These are phyloP conservation scores for Lepus oiostolus DNA, from an alignment of 2,797 vertebrate genomes.

Conservation along the genomic window DNA sequence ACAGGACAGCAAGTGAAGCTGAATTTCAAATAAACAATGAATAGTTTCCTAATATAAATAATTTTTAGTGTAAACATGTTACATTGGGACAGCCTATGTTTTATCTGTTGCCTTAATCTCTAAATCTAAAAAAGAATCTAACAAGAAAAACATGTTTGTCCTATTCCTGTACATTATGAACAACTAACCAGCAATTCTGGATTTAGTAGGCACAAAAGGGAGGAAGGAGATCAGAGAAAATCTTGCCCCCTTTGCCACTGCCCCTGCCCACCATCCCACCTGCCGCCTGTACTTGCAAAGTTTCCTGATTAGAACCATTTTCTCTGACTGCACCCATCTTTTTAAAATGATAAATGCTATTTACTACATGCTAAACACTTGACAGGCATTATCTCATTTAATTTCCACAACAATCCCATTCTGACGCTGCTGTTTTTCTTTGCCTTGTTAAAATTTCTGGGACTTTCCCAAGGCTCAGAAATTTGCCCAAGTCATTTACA, in stretches of 20 bases:
- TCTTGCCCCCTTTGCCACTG: background rate
- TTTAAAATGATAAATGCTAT: background rate
- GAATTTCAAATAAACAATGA: constrained; percentile 27
- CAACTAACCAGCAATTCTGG: background rate
- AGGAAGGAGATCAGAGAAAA: background rate
- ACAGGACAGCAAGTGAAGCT: background rate
- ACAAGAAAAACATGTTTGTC: background rate
- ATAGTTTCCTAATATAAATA: constrained; percentile 9
- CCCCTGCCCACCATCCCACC: no score
- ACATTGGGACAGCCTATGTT: background rate
- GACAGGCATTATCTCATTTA: background rate
- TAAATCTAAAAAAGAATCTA: background rate
- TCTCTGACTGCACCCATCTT: background rate
- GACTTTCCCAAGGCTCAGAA: constrained; percentile 11
- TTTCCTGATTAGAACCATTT: background rate
- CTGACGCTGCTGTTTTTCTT: background rate
- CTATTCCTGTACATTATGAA: background rate
- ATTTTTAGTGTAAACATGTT: background rate
- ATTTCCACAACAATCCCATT: background rate
- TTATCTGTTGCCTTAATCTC: background rate
- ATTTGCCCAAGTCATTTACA: background rate
- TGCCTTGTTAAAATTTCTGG: background rate
- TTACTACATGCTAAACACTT: background rate
- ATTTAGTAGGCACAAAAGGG: background rate
- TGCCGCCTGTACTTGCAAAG: background rate